Conservation (phyloP, 1,140 invertebrate species). For the Aphaenogaster ashmeadi region DNA sequence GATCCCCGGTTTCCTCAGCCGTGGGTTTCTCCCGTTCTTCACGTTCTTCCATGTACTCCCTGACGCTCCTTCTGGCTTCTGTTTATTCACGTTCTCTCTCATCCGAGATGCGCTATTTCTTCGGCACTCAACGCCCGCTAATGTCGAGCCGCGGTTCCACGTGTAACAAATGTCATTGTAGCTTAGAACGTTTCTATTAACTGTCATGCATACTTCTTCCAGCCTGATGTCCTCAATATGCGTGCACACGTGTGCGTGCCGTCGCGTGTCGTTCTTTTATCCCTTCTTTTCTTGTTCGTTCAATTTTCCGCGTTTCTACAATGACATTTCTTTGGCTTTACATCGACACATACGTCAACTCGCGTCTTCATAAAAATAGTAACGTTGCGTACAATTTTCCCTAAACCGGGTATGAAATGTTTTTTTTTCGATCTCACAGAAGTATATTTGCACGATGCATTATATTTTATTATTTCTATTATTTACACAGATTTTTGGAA, state of each 20-base stretch:
- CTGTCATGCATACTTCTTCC: conserved; percentile 15
- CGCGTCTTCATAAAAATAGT: conserved; percentile 20
- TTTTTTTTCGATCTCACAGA: background rate
- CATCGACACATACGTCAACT: conserved; percentile 30
- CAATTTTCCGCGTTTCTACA: conserved; percentile 31
- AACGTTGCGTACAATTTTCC: conserved; percentile 7
- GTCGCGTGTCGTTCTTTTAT: background rate
- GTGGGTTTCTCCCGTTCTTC: background rate
- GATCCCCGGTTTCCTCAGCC: too few relatives aligned
- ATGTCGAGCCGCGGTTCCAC: background rate
- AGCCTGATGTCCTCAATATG: background rate
- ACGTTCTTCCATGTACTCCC: too few relatives aligned
- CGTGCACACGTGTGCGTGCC: background rate
- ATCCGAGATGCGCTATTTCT: conserved; percentile 10
- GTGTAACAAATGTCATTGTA: conserved; percentile 19
- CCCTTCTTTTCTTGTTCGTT: conserved; percentile 34
- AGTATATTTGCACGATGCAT: background rate
- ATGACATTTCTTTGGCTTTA: conserved; percentile 47
- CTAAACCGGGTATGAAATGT: background rate
- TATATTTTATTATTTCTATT: conserved; percentile 14
- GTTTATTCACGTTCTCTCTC: background rate
- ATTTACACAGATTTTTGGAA: background rate
- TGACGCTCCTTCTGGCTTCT: background rate
- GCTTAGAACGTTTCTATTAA: conserved; percentile 36
- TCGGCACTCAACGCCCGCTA: conserved; percentile 11